Percentiles rank a stretch among this genome's conserved stretches.
Evolutionary conservation across 2,113 vertebrate genomes (phyloP).

Genomic region (Spea bombifrons): DNA sequence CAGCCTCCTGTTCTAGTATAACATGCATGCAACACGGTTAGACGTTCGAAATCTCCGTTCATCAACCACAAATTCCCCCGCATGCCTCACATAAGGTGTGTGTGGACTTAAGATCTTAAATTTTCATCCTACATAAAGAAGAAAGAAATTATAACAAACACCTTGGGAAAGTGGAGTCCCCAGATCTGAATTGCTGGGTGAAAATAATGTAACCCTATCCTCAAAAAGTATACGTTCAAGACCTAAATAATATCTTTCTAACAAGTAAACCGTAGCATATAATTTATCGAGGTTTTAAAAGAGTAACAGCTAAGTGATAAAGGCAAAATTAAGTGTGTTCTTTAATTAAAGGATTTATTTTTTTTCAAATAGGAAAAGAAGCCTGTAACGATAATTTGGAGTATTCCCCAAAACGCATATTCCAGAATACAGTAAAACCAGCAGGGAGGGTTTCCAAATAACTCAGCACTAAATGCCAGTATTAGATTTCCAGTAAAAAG

Average conservation of each 20-base stretch:
- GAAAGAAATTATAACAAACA: slow-evolving; percentile 27
- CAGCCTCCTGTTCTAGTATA: not conserved
- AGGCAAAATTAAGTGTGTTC: slow-evolving; percentile 49
- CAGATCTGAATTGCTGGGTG: slow-evolving; percentile 8
- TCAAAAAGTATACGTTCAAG: slow-evolving; percentile 17
- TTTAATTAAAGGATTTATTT: slow-evolving; percentile 55
- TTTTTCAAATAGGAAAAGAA: slow-evolving; percentile 52
- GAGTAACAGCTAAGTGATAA: slow-evolving; percentile 33
- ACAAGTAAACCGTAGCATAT: slow-evolving; percentile 28
- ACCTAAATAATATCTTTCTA: slow-evolving; percentile 32
- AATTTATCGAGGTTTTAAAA: slow-evolving; percentile 41
- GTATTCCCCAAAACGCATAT: slow-evolving; percentile 59
- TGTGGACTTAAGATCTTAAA: slow-evolving; percentile 15
- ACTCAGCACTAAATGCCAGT: slow-evolving; percentile 63
- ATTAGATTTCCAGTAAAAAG: slow-evolving; percentile 59
- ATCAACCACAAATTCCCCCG: slow-evolving; percentile 7
- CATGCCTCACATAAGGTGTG: not conserved
- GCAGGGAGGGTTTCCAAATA: slow-evolving; percentile 69
- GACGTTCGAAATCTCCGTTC: not conserved
- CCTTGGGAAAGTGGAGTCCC: slow-evolving; percentile 4
- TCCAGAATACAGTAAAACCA: slow-evolving; percentile 65
- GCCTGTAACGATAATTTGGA: slow-evolving; percentile 63
- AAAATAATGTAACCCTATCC: slow-evolving; percentile 17
- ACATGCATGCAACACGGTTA: not conserved
- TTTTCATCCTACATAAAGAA: slow-evolving; percentile 5